These are phyloP conservation scores for Aspidapion aeneum DNA, from an alignment of 2,888 invertebrate genomes.

Conservation along the genomic window DNA sequence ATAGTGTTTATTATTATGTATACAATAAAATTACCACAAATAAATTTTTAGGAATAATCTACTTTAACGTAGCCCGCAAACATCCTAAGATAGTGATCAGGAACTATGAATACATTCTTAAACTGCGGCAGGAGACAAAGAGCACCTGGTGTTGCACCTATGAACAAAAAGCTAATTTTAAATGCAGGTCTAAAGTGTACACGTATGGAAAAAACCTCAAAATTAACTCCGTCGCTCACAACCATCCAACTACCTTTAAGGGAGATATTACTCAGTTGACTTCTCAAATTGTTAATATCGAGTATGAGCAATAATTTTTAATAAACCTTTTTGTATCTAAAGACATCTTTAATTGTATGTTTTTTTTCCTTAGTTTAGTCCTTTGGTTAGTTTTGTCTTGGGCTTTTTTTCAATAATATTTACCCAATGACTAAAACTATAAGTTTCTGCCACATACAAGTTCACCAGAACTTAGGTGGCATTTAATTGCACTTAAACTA, in stretches of 20 bases:
- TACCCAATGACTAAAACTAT: too few species aligned
- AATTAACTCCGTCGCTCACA: conserved; percentile 12
- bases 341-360: too few species aligned
- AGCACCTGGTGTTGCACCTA: conserved; percentile 7
- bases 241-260: conserved; percentile 20
- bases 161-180: conserved; percentile 3
- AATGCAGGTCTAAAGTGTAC: conserved; percentile 22
- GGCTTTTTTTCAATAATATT: too few species aligned
- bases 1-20: too few species aligned
- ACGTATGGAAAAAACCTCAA: conserved; percentile 9
- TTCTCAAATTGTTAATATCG: conserved; percentile 1
- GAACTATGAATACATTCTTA: conserved; percentile 17
- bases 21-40: too few species aligned
- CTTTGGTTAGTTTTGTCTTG: too few species aligned
- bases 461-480: too few species aligned
- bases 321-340: too few species aligned
- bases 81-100: conserved; percentile 24
- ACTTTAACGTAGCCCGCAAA: conserved; percentile 19
- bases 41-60: conserved; percentile 24
- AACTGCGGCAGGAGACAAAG: not conserved
- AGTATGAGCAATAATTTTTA: not conserved
- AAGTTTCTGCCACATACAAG: too few species aligned
- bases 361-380: too few species aligned
- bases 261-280: not conserved
- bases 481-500: too few species aligned